Evolutionary conservation across 1,140 invertebrate genomes (phyloP), one percentile per base, ranked within the genome.

Genomic region (Neuroterus valhalla): DNA sequence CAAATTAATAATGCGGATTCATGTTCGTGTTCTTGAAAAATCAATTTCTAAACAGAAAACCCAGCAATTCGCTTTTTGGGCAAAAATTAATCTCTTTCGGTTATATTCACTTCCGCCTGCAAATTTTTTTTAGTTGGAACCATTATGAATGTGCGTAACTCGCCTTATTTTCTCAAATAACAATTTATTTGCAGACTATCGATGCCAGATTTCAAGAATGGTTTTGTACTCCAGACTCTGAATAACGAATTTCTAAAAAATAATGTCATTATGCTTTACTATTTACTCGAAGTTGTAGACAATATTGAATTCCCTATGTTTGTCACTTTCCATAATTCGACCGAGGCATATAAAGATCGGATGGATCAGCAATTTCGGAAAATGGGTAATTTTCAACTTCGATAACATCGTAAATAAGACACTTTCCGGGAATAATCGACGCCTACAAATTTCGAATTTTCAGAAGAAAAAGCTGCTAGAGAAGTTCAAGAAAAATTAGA

Each of bases 201-300:
- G 10, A 70, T 66, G 66, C 3, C 69, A 17, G 79, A 85, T 52
- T 85, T 81, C 50, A 66, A 79, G 10, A 19, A 66, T 14, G 86
- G 85, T n/a, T 87, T 83, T 38, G 79, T 85, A 15, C 48, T 87
- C 2, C 84, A 87, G 75, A 85, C 80, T 15, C 72, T 88, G 26
- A 76, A 81, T 1, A 86, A 83, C 70, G 55, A 76, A 43, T 85
- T 85, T 45, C 66, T 87, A 15, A 68, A 45, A 14, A 77, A 77
- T 48, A 80, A 77, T 8, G 11, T 68, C 2, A 71, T 55, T 4
- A 76, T 44, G 2, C 68, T 85, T 6, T 46, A 78, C 5, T 66
- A 73, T 2, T 67, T 82, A 44, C 46, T 86, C 3, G 44, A 78
- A 15, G 76, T 82, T 44, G 23, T 84, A 12, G 83, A 81, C 4